These are phyloP conservation scores for Nesoenas mayeri DNA, from an alignment of 2,113 vertebrate genomes.

Conservation along the genomic window DNA sequence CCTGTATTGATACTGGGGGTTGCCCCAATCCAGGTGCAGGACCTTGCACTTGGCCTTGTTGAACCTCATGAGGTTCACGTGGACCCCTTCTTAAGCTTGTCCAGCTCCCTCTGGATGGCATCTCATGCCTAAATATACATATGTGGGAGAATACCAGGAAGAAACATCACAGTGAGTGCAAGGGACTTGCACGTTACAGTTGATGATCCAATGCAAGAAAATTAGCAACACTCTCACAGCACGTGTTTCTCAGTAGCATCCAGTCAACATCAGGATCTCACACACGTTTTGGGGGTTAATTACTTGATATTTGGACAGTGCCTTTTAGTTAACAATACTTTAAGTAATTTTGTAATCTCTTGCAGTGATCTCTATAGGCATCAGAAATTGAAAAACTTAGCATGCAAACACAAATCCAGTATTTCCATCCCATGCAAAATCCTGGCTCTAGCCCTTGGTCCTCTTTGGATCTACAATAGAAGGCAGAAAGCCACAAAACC, in stretches of 20 bases:
- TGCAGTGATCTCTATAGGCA: not conserved
- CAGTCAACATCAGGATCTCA: not conserved
- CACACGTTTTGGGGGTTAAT: not conserved
- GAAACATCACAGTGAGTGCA: not conserved
- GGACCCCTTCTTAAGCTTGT: too few species aligned
- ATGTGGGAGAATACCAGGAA: not conserved
- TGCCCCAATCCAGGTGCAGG: too few species aligned
- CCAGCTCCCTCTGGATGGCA: too few species aligned
- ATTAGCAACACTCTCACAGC: not conserved
- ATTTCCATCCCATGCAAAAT: not conserved
- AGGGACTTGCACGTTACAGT: not conserved
- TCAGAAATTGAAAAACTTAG: not conserved
- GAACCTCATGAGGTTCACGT: too few species aligned
- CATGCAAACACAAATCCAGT: not conserved
- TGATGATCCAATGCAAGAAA: not conserved
- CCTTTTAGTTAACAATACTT: not conserved
- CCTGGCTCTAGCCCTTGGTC: not conserved
- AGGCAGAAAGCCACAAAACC: not conserved
- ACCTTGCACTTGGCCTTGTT: too few species aligned
- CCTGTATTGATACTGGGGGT: too few species aligned
- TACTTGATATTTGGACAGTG: not conserved
- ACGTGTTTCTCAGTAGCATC: not conserved
- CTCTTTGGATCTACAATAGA: not conserved
- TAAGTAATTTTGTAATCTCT: not conserved
- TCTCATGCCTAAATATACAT: too few species aligned